Evolutionary conservation across 1,140 invertebrate species (phyloP).

Genomic region (Drosophila sp.): DNA sequence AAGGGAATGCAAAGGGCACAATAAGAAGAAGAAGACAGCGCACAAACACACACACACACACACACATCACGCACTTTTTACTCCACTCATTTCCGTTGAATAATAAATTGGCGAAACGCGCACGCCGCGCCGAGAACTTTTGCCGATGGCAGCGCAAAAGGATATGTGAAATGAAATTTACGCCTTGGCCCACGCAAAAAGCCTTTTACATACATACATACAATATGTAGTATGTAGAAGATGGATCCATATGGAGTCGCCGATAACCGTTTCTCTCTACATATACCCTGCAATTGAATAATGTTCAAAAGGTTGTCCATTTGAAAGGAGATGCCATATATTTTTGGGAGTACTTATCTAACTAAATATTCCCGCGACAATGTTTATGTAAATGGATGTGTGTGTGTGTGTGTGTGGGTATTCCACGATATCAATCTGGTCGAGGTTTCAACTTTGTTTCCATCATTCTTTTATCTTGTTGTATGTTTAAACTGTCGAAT

Average conservation of each 20-base stretch:
- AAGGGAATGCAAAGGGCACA: background rate
- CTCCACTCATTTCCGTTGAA: conserved; percentile 65
- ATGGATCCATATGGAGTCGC: background rate
- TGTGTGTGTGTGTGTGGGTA: background rate
- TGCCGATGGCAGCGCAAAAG: conserved; percentile 21
- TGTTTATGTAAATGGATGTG: background rate
- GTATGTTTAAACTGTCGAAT: conserved; percentile 56
- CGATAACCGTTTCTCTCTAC: conserved; percentile 26
- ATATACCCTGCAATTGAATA: conserved; percentile 11
- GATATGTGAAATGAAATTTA: conserved; percentile 43
- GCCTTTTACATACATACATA: conserved; percentile 3
- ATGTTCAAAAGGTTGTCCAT: background rate
- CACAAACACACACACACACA: conserved; percentile 9
- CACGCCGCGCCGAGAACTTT: conserved; percentile 21
- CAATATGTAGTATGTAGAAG: background rate
- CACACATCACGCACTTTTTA: conserved; percentile 33
- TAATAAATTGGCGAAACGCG: conserved; percentile 56
- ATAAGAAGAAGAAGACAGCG: conserved; percentile 8
- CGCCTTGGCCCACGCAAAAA: conserved; percentile 20
- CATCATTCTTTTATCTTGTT: conserved; percentile 34
- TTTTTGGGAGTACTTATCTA: background rate
- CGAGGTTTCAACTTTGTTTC: background rate
- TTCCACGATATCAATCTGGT: background rate
- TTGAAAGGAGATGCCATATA: background rate
- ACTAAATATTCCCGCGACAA: background rate